These are phyloP conservation scores for Ptilorrhoa leucosticta DNA, from an alignment of 2,113 vertebrate species.

Conservation along the genomic window DNA sequence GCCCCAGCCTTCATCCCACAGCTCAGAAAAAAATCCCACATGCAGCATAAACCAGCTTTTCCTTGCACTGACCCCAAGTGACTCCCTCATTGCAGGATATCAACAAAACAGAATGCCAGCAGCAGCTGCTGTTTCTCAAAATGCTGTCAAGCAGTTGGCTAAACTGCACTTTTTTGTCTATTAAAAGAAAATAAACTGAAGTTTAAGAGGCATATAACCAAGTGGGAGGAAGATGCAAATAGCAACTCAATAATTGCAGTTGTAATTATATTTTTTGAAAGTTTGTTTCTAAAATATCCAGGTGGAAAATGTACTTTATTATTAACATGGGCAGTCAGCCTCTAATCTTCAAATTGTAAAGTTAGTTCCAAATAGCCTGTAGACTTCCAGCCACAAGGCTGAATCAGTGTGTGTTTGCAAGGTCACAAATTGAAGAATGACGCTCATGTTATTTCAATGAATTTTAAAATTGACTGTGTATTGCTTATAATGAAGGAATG, in stretches of 20 bases:
- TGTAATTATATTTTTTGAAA: neutral
- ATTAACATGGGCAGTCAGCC: neutral
- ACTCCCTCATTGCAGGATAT: neutral
- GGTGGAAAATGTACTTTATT: neutral
- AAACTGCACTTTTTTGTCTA: neutral
- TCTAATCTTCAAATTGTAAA: neutral
- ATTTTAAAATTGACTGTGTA: neutral
- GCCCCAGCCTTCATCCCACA: constrained; percentile 14
- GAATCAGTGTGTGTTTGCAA: neutral
- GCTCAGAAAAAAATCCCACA: constrained; percentile 25
- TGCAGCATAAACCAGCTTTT: constrained; percentile 11
- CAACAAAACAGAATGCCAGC: constrained; percentile 7
- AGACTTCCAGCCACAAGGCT: neutral
- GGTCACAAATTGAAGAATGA: neutral
- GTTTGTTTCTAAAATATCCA: neutral
- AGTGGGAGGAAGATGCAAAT: neutral
- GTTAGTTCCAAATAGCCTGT: neutral
- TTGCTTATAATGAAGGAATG: neutral
- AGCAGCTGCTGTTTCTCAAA: constrained; percentile 43
- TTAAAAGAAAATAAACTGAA: constrained; percentile 6
- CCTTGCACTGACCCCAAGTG: constrained; percentile 14
- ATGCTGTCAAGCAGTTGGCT: neutral
- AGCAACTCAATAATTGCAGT: neutral
- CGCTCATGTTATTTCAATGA: neutral
- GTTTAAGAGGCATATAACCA: neutral